Evolutionary conservation across 1,140 invertebrate species (phyloP).

Genomic region (Agrypnia vestita): DNA sequence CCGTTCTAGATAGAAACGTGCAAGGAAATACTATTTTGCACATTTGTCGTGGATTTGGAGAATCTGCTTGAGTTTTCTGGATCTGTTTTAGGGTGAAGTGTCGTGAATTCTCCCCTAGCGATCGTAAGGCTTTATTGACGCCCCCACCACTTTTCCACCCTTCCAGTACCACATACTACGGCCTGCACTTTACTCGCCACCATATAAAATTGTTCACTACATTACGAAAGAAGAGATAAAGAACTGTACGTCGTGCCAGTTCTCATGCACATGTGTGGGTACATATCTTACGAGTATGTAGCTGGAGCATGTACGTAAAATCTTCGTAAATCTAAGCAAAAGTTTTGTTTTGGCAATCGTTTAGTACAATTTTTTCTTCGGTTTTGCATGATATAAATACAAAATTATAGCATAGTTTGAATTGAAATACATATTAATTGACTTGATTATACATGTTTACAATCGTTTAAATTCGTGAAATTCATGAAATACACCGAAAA

Average conservation of each 20-base stretch:
- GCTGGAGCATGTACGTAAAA: background rate
- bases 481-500: too few species aligned
- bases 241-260: background rate
- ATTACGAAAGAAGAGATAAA: slow-evolving; percentile 16
- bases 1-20: background rate
- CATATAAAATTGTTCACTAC: slow-evolving; percentile 31
- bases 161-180: background rate
- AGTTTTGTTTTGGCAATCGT: too few species aligned
- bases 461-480: too few species aligned
- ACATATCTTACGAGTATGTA: too few species aligned
- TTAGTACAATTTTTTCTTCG: too few species aligned
- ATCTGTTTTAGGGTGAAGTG: slow-evolving; percentile 45
- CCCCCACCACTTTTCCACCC: slow-evolving; percentile 22
- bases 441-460: too few species aligned
- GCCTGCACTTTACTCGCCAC: slow-evolving; percentile 20
- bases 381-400: too few species aligned
- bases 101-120: slow-evolving; percentile 42
- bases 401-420: too few species aligned
- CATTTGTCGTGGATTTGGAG: background rate
- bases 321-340: background rate
- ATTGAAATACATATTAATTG: too few species aligned
- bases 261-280: background rate
- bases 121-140: slow-evolving; percentile 49
- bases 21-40: slow-evolving; percentile 2
- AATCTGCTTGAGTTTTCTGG: background rate